Evolutionary conservation across 2,113 vertebrate genomes (phyloP).

Genomic region (Pyrgilauda ruficollis): DNA sequence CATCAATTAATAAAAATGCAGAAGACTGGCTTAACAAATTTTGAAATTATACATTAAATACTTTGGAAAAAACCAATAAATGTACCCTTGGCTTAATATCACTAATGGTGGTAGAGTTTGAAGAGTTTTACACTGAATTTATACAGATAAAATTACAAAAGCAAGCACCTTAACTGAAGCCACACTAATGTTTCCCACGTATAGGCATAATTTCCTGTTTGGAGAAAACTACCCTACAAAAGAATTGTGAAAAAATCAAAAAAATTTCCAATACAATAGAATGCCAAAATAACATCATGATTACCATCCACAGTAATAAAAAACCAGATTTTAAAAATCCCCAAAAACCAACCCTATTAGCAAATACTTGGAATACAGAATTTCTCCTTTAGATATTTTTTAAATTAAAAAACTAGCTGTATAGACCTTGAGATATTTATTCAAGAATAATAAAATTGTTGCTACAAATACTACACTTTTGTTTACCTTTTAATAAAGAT

Average conservation of each 20-base stretch:
- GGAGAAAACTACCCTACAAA: background rate
- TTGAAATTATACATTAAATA: background rate
- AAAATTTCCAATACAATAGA: background rate
- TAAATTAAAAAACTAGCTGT: background rate
- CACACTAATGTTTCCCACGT: background rate
- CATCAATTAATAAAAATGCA: background rate
- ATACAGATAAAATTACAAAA: background rate
- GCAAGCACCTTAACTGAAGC: background rate
- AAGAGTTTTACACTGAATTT: background rate
- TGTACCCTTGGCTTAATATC: background rate
- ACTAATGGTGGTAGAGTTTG: background rate
- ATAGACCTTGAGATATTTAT: background rate
- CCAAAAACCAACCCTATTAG: background rate
- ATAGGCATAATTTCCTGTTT: background rate
- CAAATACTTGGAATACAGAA: background rate
- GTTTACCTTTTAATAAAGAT: background rate
- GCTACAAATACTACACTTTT: background rate
- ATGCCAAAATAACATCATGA: background rate
- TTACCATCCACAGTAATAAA: background rate
- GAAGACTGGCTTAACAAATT: background rate
- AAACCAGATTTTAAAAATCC: too few relatives aligned
- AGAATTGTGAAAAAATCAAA: background rate
- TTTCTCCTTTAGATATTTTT: background rate
- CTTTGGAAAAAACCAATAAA: background rate
- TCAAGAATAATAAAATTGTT: background rate